phyloP scores from a whole-genome alignment of 1,140 invertebrate species.

The Dendroctonus ponderosae region DNA sequence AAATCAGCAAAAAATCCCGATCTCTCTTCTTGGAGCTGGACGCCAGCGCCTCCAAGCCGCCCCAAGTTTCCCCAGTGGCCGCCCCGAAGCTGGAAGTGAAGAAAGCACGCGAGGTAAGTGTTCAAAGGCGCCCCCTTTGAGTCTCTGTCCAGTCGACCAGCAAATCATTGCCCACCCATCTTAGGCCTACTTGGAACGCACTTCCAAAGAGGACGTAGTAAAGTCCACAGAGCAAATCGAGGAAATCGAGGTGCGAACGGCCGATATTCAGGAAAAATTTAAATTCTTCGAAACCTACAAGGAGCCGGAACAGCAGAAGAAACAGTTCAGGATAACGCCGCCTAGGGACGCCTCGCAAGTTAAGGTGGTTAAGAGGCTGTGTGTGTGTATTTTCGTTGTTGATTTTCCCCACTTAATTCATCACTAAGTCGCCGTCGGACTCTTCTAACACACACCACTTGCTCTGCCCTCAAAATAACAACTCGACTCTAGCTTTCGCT shows the following conservation, averaged over 20 bases:
- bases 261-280: conserved; percentile 79
- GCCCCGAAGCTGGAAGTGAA: conserved; percentile 49
- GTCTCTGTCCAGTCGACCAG: not conserved
- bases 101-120: conserved; percentile 45
- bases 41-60: conserved; percentile 58
- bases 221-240: conserved; percentile 64
- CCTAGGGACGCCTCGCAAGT: conserved; percentile 64
- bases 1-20: conserved; percentile 82
- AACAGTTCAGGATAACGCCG: conserved; percentile 81
- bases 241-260: conserved; percentile 75
- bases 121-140: not conserved
- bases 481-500: not conserved
- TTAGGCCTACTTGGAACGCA: conserved; percentile 56
- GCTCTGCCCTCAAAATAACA: not conserved
- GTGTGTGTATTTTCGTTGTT: conserved; percentile 7
- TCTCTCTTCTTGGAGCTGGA: conserved; percentile 84
- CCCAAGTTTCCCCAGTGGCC: conserved; percentile 51
- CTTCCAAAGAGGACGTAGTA: conserved; percentile 70
- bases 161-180: not conserved
- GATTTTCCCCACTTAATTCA: not conserved
- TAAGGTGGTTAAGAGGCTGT: conserved; percentile 42
- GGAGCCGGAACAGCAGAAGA: conserved; percentile 66
- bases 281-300: conserved; percentile 89
- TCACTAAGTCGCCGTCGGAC: not conserved
- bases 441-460: not conserved